Conservation (phyloP, 1,140 invertebrate species). For the Drosophila eugracilis region DNA sequence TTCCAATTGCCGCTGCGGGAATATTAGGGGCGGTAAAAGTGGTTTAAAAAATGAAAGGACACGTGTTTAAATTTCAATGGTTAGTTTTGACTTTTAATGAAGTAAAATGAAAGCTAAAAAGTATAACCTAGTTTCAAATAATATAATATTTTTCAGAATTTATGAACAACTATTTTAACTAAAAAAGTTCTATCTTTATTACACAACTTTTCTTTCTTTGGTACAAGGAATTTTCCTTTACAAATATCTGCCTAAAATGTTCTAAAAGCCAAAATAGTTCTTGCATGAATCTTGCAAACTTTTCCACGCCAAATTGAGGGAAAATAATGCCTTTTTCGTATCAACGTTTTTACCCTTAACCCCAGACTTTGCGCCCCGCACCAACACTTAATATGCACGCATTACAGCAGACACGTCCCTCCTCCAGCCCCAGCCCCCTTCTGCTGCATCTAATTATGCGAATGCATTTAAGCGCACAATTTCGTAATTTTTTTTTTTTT, state of each 20-base stretch:
- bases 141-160: background rate
- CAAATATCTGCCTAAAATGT: background rate
- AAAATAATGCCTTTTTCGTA: conserved; percentile 5
- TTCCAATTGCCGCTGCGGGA: conserved; percentile 40
- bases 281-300: conserved; percentile 4
- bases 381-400: conserved; percentile 10
- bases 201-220: conserved; percentile 10
- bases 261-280: background rate
- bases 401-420: conserved; percentile 29
- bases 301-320: conserved; percentile 21
- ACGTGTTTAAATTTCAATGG: background rate
- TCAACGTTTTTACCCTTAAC: conserved; percentile 19
- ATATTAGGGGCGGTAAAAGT: conserved; percentile 17
- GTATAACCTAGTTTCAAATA: background rate
- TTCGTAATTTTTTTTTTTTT: conserved; percentile 32
- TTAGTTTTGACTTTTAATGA: background rate
- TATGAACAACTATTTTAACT: background rate
- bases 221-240: conserved; percentile 3
- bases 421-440: background rate
- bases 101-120: background rate
- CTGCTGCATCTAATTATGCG: conserved; percentile 77
- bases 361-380: conserved; percentile 18
- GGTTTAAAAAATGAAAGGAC: background rate
- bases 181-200: conserved; percentile 11
- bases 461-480: conserved; percentile 76